These are phyloP conservation scores for Perithous albicinctus DNA, from an alignment of 2,888 invertebrate species.

Conservation along the genomic window DNA sequence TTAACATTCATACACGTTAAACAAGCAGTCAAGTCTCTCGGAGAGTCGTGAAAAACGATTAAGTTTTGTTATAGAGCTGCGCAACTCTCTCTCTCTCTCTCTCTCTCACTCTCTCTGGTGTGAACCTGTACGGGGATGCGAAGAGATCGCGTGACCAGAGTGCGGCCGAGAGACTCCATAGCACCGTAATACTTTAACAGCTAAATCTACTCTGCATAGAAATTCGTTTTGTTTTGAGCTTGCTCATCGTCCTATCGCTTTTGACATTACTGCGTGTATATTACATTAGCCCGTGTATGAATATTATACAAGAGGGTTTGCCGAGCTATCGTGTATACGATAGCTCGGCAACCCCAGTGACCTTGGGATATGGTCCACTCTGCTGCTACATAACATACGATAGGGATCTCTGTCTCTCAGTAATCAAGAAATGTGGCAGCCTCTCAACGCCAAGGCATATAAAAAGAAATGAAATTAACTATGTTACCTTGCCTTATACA, in stretches of 20 bases:
- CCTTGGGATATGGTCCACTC: conserved; percentile 3
- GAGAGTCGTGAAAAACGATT: conserved; percentile 31
- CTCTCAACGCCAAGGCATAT: not conserved
- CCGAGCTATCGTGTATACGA: not conserved
- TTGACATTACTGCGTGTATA: not conserved
- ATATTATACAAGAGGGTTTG: not conserved
- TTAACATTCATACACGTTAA: conserved; percentile 29
- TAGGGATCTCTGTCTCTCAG: conserved; percentile 1
- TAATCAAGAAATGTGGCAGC: not conserved
- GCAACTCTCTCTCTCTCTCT: conserved; percentile 13
- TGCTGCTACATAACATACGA: not conserved
- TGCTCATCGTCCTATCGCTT: not conserved
- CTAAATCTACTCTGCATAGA: not conserved
- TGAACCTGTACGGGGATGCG: not conserved
- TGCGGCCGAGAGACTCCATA: not conserved
- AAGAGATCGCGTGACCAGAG: conserved; percentile 45
- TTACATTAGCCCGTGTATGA: not conserved
- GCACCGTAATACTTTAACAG: not conserved
- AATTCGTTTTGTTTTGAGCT: conserved; percentile 4
- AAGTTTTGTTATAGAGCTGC: conserved; percentile 2
- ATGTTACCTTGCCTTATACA: not conserved
- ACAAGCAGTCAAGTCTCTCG: conserved; percentile 38
- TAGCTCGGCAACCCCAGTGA: conserved; percentile 24
- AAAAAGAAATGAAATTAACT: conserved; percentile 8
- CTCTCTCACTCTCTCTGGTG: too few relatives aligned